phyloP scores from a whole-genome alignment of 92 coral and sea anemone genomes.

The Phenganax stokvisi region DNA sequence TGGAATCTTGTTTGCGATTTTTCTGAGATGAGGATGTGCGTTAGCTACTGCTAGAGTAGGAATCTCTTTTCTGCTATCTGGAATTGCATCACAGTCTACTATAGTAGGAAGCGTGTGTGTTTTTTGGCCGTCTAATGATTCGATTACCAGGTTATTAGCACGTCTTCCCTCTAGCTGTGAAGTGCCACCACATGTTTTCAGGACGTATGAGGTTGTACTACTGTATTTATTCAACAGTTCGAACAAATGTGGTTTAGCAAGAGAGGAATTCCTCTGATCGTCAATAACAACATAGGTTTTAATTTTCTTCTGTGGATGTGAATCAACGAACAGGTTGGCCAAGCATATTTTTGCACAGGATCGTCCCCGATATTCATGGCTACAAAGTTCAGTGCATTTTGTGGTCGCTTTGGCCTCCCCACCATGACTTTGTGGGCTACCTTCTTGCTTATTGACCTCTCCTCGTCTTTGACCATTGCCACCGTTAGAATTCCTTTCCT shows the following conservation, averaged over 20 bases:
- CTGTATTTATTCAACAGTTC: constrained; percentile 35
- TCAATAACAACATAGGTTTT: constrained; percentile 5
- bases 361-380: constrained; percentile 20
- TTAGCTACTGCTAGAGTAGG: too few relatives aligned
- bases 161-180: constrained; percentile 44
- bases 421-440: constrained; percentile 37
- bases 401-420: constrained; percentile 41
- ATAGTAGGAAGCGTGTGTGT: too few relatives aligned
- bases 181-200: constrained; percentile 45
- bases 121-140: constrained; percentile 9
- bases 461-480: background rate
- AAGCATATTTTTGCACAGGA: constrained; percentile 55
- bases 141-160: constrained; percentile 44
- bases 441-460: background rate
- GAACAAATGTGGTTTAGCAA: constrained; percentile 43
- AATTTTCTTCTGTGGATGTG: constrained; percentile 39
- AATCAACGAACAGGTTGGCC: constrained; percentile 40
- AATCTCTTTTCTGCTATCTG: too few relatives aligned
- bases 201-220: constrained; percentile 42
- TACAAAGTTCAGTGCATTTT: constrained; percentile 51
- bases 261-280: constrained; percentile 51
- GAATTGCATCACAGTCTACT: too few relatives aligned
- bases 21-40: too few relatives aligned
- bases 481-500: background rate
- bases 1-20: too few relatives aligned